Percentiles rank a stretch among this genome's conserved stretches.
Conservation (phyloP, 2,888 invertebrate species). For the Yponomeuta sedellus region DNA sequence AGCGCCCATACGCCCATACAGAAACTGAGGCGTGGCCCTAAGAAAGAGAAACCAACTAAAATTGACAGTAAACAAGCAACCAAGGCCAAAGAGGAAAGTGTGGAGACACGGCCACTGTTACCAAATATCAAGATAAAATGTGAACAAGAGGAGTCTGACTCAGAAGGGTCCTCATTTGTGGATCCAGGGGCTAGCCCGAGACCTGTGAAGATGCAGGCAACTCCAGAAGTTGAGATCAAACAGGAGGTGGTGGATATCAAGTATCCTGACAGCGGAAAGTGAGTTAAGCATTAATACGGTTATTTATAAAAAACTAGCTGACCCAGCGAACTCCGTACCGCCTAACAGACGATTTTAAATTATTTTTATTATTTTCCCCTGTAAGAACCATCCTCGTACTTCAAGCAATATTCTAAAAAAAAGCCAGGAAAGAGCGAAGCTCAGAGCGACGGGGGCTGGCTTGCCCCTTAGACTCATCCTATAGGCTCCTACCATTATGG, state of each 20-base stretch:
- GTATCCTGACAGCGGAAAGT: conserved; percentile 44
- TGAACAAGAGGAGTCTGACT: conserved; percentile 62
- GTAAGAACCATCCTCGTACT: too few relatives aligned
- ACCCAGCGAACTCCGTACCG: too few relatives aligned
- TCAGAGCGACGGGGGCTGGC: too few relatives aligned
- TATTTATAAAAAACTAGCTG: background rate
- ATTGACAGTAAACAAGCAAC: conserved; percentile 38
- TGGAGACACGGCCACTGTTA: conserved; percentile 52
- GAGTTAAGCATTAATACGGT: conserved; percentile 26
- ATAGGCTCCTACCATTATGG: too few relatives aligned
- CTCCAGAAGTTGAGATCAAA: conserved; percentile 45
- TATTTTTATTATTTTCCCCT: too few relatives aligned
- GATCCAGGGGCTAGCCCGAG: conserved; percentile 64
- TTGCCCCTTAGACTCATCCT: too few relatives aligned
- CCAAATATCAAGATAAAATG: conserved; percentile 65
- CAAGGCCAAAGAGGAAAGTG: conserved; percentile 54
- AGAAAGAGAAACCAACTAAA: conserved; percentile 47
- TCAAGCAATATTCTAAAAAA: too few relatives aligned
- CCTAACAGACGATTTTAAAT: too few relatives aligned
- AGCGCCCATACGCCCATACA: conserved; percentile 48
- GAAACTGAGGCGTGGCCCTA: conserved; percentile 50
- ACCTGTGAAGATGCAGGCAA: conserved; percentile 49
- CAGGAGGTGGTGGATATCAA: conserved; percentile 52
- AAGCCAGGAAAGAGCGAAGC: too few relatives aligned
- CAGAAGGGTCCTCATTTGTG: conserved; percentile 68